A percentile compares a stretch with the other conserved stretches of the same genome.
These are phyloP conservation scores for Corythornis cristatus DNA, from an alignment of 2,113 vertebrate genomes.

Conservation along the genomic window DNA sequence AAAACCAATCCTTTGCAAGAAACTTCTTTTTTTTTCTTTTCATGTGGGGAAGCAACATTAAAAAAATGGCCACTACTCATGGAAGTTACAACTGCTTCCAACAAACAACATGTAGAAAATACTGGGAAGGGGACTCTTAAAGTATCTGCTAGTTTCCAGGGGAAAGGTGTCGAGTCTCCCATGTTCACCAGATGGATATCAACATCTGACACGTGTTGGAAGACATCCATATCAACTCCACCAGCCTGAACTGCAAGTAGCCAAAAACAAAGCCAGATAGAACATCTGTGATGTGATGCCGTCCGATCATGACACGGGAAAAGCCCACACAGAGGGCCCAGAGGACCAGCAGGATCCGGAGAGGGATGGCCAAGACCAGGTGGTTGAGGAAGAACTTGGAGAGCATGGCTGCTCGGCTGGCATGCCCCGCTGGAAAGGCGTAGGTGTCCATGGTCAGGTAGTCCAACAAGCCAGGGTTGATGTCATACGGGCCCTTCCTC, in stretches of 20 bases:
- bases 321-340: constrained; percentile 93
- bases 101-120: constrained; percentile 25
- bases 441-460: constrained; percentile 92
- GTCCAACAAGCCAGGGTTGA: constrained; percentile 88
- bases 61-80: constrained; percentile 22
- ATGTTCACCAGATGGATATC: constrained; percentile 85
- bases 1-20: constrained; percentile 13
- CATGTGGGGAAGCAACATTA: constrained; percentile 42
- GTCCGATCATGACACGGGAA: constrained; percentile 91
- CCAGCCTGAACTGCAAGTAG: constrained; percentile 90
- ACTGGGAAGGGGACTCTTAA: background rate
- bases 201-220: constrained; percentile 93
- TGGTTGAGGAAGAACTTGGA: constrained; percentile 96
- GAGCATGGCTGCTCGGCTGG: constrained; percentile 93
- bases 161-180: background rate
- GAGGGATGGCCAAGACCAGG: constrained; percentile 92
- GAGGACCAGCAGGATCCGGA: constrained; percentile 90
- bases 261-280: constrained; percentile 90
- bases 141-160: constrained; percentile 11
- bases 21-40: background rate
- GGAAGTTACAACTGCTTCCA: constrained; percentile 18
- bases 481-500: constrained; percentile 88
- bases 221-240: constrained; percentile 94
- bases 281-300: constrained; percentile 92
- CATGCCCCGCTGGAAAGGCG: constrained; percentile 91